Percentiles rank a stretch among this genome's conserved stretches.
Evolutionary conservation across 2,888 invertebrate species (phyloP).

Genomic region (Terebella lapidaria): DNA sequence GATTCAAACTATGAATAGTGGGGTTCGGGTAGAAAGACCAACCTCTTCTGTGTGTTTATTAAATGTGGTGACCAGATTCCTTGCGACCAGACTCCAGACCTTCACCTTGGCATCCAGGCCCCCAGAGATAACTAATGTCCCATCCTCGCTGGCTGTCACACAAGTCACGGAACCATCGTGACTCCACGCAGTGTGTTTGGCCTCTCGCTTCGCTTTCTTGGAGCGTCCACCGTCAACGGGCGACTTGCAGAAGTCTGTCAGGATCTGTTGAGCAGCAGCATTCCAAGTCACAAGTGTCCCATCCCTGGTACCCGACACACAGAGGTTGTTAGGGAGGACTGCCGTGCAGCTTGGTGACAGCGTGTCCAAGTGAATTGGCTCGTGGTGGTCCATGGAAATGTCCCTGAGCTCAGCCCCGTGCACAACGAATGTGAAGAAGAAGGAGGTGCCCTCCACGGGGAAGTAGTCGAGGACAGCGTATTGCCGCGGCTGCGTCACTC

Average conservation of each 20-base stretch:
- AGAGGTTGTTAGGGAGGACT: constrained; percentile 4
- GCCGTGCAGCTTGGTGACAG: constrained; percentile 12
- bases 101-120: constrained; percentile 14
- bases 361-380: constrained; percentile 20
- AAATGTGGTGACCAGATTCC: not conserved
- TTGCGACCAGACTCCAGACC: constrained; percentile 13
- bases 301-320: constrained; percentile 13
- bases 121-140: constrained; percentile 9
- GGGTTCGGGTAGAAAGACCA: too few species aligned
- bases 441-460: constrained; percentile 14
- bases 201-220: not conserved
- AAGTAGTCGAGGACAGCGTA: constrained; percentile 19
- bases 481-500: not conserved
- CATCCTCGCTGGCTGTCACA: constrained; percentile 7
- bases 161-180: constrained; percentile 18
- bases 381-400: constrained; percentile 20
- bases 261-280: constrained; percentile 5
- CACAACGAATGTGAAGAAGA: constrained; percentile 21
- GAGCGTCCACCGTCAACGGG: not conserved
- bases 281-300: constrained; percentile 19
- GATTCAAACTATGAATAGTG: too few species aligned
- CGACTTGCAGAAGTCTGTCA: constrained; percentile 7
- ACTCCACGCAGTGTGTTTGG: not conserved
- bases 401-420: constrained; percentile 3
- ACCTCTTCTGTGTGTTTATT: not conserved